Percentiles rank a stretch among this genome's conserved stretches.
Conservation (phyloP, 2,797 vertebrate genomes). For the Aeoliscus strigatus region DNA sequence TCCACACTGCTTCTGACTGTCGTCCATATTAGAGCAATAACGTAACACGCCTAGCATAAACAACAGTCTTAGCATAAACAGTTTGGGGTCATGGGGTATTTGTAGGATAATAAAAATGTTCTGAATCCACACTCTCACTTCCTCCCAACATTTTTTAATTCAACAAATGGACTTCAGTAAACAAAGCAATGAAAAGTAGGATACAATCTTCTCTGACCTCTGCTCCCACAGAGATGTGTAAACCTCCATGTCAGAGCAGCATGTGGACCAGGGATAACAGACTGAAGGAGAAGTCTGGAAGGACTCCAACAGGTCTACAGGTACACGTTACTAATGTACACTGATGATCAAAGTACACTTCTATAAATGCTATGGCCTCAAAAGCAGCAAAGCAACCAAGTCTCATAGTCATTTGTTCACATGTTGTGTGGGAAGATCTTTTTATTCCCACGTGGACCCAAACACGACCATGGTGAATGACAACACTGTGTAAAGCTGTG, state of each 20-base stretch:
- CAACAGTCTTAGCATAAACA: no score
- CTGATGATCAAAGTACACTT: no score
- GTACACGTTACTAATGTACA: constrained; percentile 26
- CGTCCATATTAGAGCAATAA: no score
- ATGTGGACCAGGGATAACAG: constrained; percentile 22
- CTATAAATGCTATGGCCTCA: background rate
- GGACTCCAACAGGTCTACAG: constrained; percentile 11
- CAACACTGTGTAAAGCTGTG: constrained; percentile 30
- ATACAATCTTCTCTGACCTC: constrained; percentile 6
- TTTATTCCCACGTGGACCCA: constrained; percentile 4
- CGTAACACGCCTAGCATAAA: no score
- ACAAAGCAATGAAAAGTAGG: no score
- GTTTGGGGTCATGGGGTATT: no score
- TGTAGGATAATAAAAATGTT: no score
- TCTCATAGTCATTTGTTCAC: background rate
- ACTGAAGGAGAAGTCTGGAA: constrained; percentile 28
- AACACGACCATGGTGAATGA: constrained; percentile 29
- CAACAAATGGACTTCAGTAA: no score
- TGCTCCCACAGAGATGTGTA: constrained; percentile 34
- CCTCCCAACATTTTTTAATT: no score
- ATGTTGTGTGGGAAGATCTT: no score
- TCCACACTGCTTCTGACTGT: no score
- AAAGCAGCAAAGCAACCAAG: background rate
- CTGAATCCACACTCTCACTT: no score
- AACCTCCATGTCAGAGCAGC: constrained; percentile 26